Evolutionary conservation across 2,888 invertebrate species (phyloP).

Genomic region (Phaedon cochleariae): DNA sequence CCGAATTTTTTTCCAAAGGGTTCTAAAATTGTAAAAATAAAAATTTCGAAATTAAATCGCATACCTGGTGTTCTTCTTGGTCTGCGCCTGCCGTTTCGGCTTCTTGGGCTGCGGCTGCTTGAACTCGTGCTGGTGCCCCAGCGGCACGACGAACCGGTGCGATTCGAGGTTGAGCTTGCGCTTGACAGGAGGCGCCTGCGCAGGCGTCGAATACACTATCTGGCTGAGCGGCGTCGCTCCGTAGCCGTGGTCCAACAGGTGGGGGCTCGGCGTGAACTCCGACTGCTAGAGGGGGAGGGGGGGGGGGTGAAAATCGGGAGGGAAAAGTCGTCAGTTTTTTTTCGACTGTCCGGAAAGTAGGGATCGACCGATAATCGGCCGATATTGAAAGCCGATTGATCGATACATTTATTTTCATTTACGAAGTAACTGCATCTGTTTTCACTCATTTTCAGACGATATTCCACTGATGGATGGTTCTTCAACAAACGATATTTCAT

Average conservation of each 20-base stretch:
- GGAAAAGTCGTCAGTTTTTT: too few relatives aligned
- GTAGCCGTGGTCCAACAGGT: slow-evolving; percentile 87
- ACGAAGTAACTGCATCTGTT: too few relatives aligned
- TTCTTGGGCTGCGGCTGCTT: slow-evolving; percentile 61
- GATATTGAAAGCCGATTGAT: too few relatives aligned
- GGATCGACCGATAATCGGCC: too few relatives aligned
- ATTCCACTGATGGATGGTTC: too few relatives aligned
- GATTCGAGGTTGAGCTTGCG: slow-evolving; percentile 74
- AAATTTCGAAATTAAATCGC: too few relatives aligned
- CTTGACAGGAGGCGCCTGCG: slow-evolving; percentile 28
- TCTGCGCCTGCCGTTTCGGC: slow-evolving; percentile 47
- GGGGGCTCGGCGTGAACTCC: slow-evolving; percentile 72
- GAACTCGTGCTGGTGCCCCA: slow-evolving; percentile 70
- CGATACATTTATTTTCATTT: too few relatives aligned
- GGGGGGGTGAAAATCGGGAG: slow-evolving; percentile 62
- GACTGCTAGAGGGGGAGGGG: slow-evolving; percentile 53
- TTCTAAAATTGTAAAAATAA: too few relatives aligned
- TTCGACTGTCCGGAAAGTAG: too few relatives aligned
- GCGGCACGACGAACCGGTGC: slow-evolving; percentile 66
- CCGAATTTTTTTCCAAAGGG: too few relatives aligned
- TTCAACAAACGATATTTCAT: too few relatives aligned
- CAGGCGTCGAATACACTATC: slow-evolving; percentile 56
- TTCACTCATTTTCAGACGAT: too few relatives aligned
- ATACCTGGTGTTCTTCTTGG: slow-evolving; percentile 69
- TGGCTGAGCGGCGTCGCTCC: slow-evolving; percentile 81